Conservation (phyloP, 2,888 invertebrate species). For the Fragum fragum region DNA sequence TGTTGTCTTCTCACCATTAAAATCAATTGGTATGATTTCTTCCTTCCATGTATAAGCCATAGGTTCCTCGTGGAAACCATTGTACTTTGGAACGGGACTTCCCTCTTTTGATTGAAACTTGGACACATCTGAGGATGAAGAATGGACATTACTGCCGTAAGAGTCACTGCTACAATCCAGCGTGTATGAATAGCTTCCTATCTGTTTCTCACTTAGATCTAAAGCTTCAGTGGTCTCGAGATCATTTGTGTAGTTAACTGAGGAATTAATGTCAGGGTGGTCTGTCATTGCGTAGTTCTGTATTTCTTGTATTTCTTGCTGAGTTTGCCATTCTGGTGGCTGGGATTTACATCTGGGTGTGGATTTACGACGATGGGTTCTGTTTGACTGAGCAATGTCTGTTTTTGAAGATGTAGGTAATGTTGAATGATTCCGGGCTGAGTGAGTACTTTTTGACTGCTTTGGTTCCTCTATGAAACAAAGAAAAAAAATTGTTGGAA, state of each 20-base stretch:
- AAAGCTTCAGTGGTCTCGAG: slow-evolving; percentile 25
- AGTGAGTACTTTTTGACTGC: background rate
- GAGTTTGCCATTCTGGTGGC: slow-evolving; percentile 27
- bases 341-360: slow-evolving; percentile 53
- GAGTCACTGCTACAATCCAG: slow-evolving; percentile 36
- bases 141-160: slow-evolving; percentile 14
- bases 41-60: slow-evolving; percentile 28
- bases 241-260: background rate
- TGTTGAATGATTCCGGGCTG: background rate
- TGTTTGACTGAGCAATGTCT: background rate
- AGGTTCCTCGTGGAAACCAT: background rate
- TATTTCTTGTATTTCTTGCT: slow-evolving; percentile 23
- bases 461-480: background rate
- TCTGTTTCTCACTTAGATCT: slow-evolving; percentile 43
- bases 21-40: slow-evolving; percentile 14
- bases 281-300: slow-evolving; percentile 22
- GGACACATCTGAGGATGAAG: slow-evolving; percentile 4
- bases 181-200: slow-evolving; percentile 39
- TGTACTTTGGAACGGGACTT: background rate
- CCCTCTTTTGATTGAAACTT: slow-evolving; percentile 14
- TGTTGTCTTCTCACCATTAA: background rate
- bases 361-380: slow-evolving; percentile 45
- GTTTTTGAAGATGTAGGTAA: background rate
- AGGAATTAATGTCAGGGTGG: background rate
- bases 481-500: background rate